Base-by-base conservation (phyloP, 2,113 vertebrate species). In the Sula dactylatra region DNA sequence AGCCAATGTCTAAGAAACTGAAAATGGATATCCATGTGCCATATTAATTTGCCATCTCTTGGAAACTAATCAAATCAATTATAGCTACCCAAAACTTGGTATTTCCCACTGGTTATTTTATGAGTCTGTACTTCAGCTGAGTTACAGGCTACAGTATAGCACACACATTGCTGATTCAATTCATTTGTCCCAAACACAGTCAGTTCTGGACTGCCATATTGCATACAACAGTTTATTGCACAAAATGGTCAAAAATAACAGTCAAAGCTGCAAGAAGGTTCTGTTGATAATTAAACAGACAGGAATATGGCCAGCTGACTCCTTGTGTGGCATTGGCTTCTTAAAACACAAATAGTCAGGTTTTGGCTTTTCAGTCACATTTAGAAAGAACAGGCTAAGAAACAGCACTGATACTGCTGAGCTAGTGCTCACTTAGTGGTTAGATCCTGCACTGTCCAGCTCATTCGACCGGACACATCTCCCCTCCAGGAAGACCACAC, bases 401-500 rank as follows among this genome's bases (percentile, higher is more conserved):
- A 66, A 29, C 4, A 93, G 32, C 42, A 38, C 24, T 44, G 31
- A 29, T 21, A 3, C 2, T 16, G 13, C 52, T 24, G 47, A 62
- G 29, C 38, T 42, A 61, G 27, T 6, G 40, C 27, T 83, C 0
- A 0, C 80, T 49, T 10, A 50, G 72, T 11, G 38, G 59, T 54
- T 20, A 87, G 65, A 74, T 15, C 40, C 71, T 82, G n/a, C 9
- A 18, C 17, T 10, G 45, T 38, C 29, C 22, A 17, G 61, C 16
- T 36, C 65, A 55, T 17, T 38, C 2, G 11, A 31, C 34, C 0
- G 2, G 58, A 80, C 49, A 36, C 32, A 27, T 69, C 40, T 83
- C 13, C 22, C 26, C 34, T 77, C 0, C 0, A 6, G 0, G 10
- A 61, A 70, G 82, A 83, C 29, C 54, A 47, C 29, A 65, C 25